Evolutionary conservation across 2,113 vertebrate genomes (phyloP).

Genomic region (Butorides virescens): DNA sequence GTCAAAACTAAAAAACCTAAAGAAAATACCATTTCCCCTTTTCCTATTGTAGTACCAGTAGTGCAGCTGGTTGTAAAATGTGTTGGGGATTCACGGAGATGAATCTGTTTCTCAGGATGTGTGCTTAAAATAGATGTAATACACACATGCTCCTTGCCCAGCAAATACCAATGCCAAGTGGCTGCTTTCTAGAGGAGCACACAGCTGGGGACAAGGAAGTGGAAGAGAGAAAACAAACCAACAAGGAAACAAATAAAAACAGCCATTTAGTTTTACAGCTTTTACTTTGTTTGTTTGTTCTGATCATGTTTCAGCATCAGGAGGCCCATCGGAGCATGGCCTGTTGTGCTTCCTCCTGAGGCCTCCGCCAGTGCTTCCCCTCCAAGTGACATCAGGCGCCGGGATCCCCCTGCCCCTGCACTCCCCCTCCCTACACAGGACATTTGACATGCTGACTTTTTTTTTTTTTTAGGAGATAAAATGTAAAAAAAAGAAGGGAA

Average conservation of each 20-base stretch:
- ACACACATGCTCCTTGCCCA: not conserved
- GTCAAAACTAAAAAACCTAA: not conserved
- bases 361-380: not conserved
- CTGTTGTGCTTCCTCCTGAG: not conserved
- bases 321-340: not conserved
- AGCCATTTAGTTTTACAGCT: constrained; percentile 53
- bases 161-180: constrained; percentile 14
- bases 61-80: not conserved
- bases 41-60: not conserved
- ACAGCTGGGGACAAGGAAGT: constrained; percentile 49
- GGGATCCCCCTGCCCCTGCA: not conserved
- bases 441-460: not conserved
- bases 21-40: not conserved
- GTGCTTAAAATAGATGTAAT: not conserved
- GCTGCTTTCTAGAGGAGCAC: not conserved
- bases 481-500: not conserved
- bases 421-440: not conserved
- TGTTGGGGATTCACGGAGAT: not conserved
- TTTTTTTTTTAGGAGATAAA: not conserved
- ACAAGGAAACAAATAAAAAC: constrained; percentile 45
- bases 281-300: constrained; percentile 62
- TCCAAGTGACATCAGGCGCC: not conserved
- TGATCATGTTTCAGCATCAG: constrained; percentile 37
- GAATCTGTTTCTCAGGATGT: not conserved
- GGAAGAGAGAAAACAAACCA: constrained; percentile 14